These are phyloP conservation scores for Taenioides sp. DNA, from an alignment of 2,797 vertebrate genomes.

Conservation along the genomic window DNA sequence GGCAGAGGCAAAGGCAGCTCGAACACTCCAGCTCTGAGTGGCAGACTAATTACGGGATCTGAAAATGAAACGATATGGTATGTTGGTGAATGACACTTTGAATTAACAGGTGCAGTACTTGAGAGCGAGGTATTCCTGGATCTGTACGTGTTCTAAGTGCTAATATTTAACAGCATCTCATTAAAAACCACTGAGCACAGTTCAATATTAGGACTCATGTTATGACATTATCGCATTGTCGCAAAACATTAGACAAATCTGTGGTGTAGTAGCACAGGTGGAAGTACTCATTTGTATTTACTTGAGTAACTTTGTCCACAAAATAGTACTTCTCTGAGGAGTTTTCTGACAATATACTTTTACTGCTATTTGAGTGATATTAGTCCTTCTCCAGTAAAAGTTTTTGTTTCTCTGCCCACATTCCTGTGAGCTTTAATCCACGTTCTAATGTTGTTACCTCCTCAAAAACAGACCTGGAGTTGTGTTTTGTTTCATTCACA, in stretches of 20 bases:
- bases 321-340: neutral
- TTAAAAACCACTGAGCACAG: constrained; percentile 9
- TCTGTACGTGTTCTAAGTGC: constrained; percentile 1
- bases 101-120: constrained; percentile 17
- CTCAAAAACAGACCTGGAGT: no score
- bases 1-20: constrained; percentile 1
- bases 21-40: constrained; percentile 16
- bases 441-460: no score
- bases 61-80: constrained; percentile 17
- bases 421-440: no score
- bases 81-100: constrained; percentile 17
- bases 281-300: no score
- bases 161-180: constrained; percentile 13
- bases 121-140: constrained; percentile 9
- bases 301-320: neutral
- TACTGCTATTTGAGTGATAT: neutral
- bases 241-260: neutral
- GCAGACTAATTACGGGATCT: constrained; percentile 18
- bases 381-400: no score
- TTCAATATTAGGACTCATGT: constrained; percentile 15
- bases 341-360: neutral
- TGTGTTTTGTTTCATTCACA: no score
- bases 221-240: neutral
- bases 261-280: neutral
- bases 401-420: no score